These are phyloP conservation scores for Melanostigma gelatinosum DNA, from an alignment of 2,113 vertebrate genomes.

Conservation along the genomic window DNA sequence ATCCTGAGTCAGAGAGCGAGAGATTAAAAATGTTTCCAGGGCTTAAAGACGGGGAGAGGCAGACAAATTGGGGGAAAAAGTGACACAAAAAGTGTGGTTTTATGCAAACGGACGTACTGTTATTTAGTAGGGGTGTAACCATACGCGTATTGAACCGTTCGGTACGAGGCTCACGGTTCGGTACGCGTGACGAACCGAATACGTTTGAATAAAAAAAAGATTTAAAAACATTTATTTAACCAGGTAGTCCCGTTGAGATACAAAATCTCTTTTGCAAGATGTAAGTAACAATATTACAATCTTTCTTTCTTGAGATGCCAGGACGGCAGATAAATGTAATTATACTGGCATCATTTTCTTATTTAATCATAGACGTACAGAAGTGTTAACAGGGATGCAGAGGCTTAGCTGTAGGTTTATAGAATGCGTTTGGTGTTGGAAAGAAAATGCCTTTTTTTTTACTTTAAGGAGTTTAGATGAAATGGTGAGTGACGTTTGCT, in stretches of 20 bases:
- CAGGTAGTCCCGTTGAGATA: too few species aligned
- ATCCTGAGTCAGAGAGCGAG: neutral
- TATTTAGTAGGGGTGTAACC: too few species aligned
- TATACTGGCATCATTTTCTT: neutral
- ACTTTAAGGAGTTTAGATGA: neutral
- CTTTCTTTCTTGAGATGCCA: neutral
- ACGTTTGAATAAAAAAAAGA: too few species aligned
- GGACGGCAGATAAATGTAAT: neutral
- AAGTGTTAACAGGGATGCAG: constrained; percentile 3
- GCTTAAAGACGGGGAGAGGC: neutral
- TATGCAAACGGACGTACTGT: neutral
- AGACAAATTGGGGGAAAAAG: constrained; percentile 6
- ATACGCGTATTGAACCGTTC: too few species aligned
- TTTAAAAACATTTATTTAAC: too few species aligned
- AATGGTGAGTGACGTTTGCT: constrained; percentile 7
- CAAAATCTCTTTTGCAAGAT: too few species aligned
- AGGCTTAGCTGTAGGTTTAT: constrained; percentile 15
- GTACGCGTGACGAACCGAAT: too few species aligned
- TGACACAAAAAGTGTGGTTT: neutral
- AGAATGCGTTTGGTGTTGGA: constrained; percentile 8
- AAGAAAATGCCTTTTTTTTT: neutral
- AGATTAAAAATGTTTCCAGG: neutral
- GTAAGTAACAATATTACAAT: too few species aligned
- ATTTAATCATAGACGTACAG: neutral
- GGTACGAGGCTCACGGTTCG: too few species aligned